Conservation (phyloP, 2,113 vertebrate genomes). For the Recurvirostra avosetta region DNA sequence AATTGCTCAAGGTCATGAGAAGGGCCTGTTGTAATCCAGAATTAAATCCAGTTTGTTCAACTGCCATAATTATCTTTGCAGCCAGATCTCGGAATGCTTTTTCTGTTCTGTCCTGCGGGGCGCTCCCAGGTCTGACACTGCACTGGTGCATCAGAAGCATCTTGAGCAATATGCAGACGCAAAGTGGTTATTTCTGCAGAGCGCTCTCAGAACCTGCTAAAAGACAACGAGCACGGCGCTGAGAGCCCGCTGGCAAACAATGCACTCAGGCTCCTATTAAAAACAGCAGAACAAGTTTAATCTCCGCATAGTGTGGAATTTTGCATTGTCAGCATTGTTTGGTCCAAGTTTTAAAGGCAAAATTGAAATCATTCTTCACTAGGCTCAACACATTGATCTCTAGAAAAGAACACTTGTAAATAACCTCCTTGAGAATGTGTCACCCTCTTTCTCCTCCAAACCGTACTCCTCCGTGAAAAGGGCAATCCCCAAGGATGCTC, state of each 20-base stretch:
- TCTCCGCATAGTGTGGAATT: slow-evolving; percentile 5
- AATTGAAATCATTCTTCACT: slow-evolving; percentile 50
- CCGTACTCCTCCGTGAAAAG: not conserved
- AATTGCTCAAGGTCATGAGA: not conserved
- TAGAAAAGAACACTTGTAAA: slow-evolving; percentile 41
- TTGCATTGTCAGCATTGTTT: slow-evolving; percentile 50
- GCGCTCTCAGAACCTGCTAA: not conserved
- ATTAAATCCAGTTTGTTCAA: not conserved
- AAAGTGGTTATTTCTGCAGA: not conserved
- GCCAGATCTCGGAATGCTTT: not conserved
- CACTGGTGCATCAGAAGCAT: not conserved
- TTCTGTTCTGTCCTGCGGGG: not conserved
- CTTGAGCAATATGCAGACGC: not conserved
- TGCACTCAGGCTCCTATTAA: slow-evolving; percentile 3
- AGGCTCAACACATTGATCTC: slow-evolving; percentile 40
- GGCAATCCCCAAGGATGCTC: not conserved
- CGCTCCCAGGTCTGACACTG: fast-evolving
- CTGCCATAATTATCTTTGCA: not conserved
- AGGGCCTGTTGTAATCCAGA: not conserved
- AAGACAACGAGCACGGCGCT: not conserved
- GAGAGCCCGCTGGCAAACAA: not conserved
- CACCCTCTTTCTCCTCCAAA: not conserved
- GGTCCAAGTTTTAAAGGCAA: slow-evolving; percentile 57
- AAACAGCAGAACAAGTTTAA: slow-evolving; percentile 44
- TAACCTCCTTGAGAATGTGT: not conserved